Evolutionary conservation across 1,140 invertebrate species (phyloP), one percentile per base, ranked within the genome.

Genomic region (Diorhabda sublineata): DNA sequence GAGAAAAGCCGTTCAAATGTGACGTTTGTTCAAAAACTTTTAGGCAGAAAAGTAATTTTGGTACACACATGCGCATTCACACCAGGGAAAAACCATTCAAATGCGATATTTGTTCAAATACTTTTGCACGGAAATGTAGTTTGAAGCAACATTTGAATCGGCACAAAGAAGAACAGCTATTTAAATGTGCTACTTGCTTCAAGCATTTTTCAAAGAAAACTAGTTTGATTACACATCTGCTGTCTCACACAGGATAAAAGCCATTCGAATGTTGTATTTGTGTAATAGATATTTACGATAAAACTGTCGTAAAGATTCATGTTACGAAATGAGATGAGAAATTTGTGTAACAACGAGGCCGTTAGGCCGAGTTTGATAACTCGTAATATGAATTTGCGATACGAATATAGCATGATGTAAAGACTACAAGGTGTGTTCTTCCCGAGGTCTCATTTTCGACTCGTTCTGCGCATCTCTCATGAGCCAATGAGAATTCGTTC

Each of bases 191-290:
- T 9, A 26, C 45, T 11, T 64, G 62, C 8, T 64, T 11, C 42
- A 6, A 64, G 42, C 6, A 0, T 9, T 64, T 64, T 9, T 6
- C 11, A 9, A 6, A 9, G 41, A 47, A 8, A 9, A n/a, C 43
- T 64, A 4, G 8, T 9, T 41, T 64, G 62, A 52, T 9, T 44
- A 45, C 42, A 11, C 62, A 64, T 41, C 3, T 26, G 3, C 11
- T 4, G 11, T 7, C 5, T 5, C 58, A 60, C 11, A 42, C 5
- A 7, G 58, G 42, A 11, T 5, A 42, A 26, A 64, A 64, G 6
- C 62, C 62, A n/a, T 11, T 41, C 44, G 41, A 64, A 64, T 64
- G 62, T 43, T 11, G 42, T 44, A 9, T 45, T n/a, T 64, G 62
- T 47, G 42, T 9, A 42, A 45, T 26, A 26, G 26, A 26, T 26